Base-by-base conservation (phyloP, 2,888 invertebrate genomes). In the Theristus sp. region DNA sequence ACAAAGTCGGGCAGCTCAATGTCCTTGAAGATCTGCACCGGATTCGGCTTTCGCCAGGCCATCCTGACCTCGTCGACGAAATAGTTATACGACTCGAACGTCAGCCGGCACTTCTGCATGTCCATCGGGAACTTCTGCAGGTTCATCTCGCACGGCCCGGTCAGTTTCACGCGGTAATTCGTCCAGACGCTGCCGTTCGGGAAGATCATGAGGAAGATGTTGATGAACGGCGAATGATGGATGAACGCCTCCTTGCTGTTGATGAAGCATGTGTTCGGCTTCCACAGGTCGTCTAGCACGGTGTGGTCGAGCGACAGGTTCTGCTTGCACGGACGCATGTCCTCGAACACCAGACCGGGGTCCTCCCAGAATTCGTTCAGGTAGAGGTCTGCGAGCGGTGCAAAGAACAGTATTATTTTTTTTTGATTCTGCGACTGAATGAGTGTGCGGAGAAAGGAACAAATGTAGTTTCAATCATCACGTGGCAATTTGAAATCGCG, bases 181-280 rank as follows among this genome's bases (percentile, higher is more conserved):
- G 60, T 60, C 60, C 57, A 57, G 20, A 60, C 31, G 13, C 13
- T 57, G 24, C 30, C 62, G 26, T 62, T 62, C 17, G 62, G 62
- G 30, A 56, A 62, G 31, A 62, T 27, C 62, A 62, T 62, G 20
- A 60, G 57, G 47, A 63, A 63, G 22, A 60, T 56, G 30, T 61
- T 63, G 26, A 30, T 52, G 26, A 60, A 60, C 13, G 59, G 61
- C 1, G 58, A 58, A 1, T 62, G 29, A 30, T 62, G 62, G 55
- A 61, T 62, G 29, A 28, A 53, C 6, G 62, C 62, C 17, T 62
- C 57, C 28, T 62, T 64, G 62, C 65, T 65, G 61, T 67, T 67
- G 54, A 65, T 65, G 57, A 67, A 67, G 61, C 65, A 65, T 26
- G 66, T 62, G 60, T 67, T 67, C n/a, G 67, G 67, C n/a, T 66